Evolutionary conservation across 2,113 vertebrate genomes (phyloP).

Genomic region (Tachysurus vachellii): DNA sequence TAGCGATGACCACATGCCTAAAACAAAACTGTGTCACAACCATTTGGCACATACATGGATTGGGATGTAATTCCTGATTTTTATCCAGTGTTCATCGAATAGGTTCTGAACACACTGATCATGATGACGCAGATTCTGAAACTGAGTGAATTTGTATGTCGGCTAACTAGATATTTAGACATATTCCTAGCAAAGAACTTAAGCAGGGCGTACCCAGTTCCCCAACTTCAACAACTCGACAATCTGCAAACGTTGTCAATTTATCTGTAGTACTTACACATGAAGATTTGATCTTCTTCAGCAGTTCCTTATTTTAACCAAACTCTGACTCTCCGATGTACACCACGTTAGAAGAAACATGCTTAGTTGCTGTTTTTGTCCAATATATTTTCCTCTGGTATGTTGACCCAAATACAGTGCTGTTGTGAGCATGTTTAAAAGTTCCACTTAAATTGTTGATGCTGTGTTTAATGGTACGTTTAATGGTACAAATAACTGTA

Average conservation of each 20-base stretch:
- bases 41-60: too few species aligned
- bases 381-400: neutral
- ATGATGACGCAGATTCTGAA: neutral
- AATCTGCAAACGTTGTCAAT: neutral
- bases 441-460: neutral
- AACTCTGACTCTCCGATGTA: neutral
- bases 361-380: neutral
- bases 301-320: neutral
- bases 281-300: neutral
- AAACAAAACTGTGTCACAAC: neutral
- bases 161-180: neutral
- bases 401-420: neutral
- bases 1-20: conserved; percentile 73
- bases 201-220: neutral
- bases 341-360: neutral
- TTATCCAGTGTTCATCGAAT: neutral
- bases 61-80: neutral
- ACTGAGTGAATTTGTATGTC: neutral
- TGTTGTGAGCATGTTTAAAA: neutral
- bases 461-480: neutral
- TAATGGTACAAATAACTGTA: too few species aligned
- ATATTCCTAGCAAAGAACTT: neutral
- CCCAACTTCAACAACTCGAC: neutral
- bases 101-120: neutral
- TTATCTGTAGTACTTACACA: neutral